phyloP scores from a whole-genome alignment of 2,888 invertebrate species.

The Pseudolycoriella hygida region DNA sequence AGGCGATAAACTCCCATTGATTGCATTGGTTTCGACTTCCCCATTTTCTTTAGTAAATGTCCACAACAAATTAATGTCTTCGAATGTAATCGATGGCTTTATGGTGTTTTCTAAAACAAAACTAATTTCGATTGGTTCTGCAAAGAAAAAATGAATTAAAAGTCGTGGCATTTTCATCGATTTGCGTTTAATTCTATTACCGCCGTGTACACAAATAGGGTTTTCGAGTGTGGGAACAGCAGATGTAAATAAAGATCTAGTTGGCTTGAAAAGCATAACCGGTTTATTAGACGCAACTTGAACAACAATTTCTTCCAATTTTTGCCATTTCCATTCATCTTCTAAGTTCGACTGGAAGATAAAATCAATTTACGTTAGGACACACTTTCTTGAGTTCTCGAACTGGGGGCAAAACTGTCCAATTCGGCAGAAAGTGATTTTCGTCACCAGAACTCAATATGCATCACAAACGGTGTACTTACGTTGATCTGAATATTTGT shows the following conservation, averaged over 20 bases:
- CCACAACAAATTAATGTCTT: slow-evolving; percentile 25
- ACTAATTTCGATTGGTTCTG: slow-evolving; percentile 66
- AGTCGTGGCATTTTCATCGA: not conserved
- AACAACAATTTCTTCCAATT: slow-evolving; percentile 60
- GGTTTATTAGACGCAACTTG: slow-evolving; percentile 48
- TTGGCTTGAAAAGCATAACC: slow-evolving; percentile 63
- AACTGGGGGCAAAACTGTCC: too few species aligned
- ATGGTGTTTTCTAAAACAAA: slow-evolving; percentile 31
- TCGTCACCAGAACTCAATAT: not conserved
- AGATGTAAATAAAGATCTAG: slow-evolving; percentile 52
- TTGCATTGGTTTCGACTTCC: slow-evolving; percentile 10
- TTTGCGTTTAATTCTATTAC: too few species aligned
- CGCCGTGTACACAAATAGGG: slow-evolving; percentile 56
- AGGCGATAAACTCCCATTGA: not conserved
- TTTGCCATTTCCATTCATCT: slow-evolving; percentile 42
- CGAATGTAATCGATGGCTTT: slow-evolving; percentile 35
- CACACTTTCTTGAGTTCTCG: too few species aligned
- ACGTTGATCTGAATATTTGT: slow-evolving; percentile 24
- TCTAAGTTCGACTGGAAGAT: slow-evolving; percentile 20
- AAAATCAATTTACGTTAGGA: not conserved
- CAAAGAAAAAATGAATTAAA: slow-evolving; percentile 13
- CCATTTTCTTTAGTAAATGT: slow-evolving; percentile 26
- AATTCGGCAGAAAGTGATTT: not conserved
- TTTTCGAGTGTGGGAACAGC: slow-evolving; percentile 42
- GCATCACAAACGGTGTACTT: slow-evolving; percentile 6